Percentiles rank a stretch among this genome's conserved stretches.
Conservation (phyloP, 2,888 invertebrate species). For the Pterostichus niger region DNA sequence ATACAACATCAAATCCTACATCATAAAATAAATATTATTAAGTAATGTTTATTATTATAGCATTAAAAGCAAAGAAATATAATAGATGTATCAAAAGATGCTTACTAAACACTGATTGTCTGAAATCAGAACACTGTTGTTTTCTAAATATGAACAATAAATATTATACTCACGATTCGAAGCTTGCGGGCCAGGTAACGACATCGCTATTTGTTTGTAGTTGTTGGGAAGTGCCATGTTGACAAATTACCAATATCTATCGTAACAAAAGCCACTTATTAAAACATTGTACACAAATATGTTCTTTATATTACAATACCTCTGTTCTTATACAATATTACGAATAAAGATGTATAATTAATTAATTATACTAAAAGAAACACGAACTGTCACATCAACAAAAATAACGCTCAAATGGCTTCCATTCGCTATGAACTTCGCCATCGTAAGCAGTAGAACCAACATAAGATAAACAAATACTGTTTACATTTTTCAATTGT, state of each 20-base stretch:
- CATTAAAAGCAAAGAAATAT: constrained; percentile 77
- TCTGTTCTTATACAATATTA: constrained; percentile 1
- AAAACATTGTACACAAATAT: neutral
- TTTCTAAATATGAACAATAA: neutral
- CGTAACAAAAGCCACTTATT: too few species aligned
- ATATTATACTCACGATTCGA: constrained; percentile 84
- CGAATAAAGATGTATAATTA: constrained; percentile 2
- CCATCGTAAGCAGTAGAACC: too few species aligned
- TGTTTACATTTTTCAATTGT: too few species aligned
- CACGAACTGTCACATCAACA: neutral
- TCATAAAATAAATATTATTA: constrained; percentile 18
- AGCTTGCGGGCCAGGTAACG: constrained; percentile 85
- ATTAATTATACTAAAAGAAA: neutral
- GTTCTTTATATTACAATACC: neutral
- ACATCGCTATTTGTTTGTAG: constrained; percentile 91
- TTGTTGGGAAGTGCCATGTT: constrained; percentile 90
- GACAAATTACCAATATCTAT: neutral
- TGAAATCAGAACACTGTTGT: constrained; percentile 23
- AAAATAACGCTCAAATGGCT: constrained; percentile 11
- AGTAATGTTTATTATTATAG: constrained; percentile 55
- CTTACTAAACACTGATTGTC: constrained; percentile 45
- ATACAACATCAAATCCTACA: constrained; percentile 15
- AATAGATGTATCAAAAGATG: constrained; percentile 72
- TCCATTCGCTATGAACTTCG: too few species aligned
- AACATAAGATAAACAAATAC: too few species aligned